A percentile compares a stretch with the other conserved stretches of the same genome.
Evolutionary conservation across 2,888 invertebrate genomes (phyloP).

Genomic region (Heliconius hortense): DNA sequence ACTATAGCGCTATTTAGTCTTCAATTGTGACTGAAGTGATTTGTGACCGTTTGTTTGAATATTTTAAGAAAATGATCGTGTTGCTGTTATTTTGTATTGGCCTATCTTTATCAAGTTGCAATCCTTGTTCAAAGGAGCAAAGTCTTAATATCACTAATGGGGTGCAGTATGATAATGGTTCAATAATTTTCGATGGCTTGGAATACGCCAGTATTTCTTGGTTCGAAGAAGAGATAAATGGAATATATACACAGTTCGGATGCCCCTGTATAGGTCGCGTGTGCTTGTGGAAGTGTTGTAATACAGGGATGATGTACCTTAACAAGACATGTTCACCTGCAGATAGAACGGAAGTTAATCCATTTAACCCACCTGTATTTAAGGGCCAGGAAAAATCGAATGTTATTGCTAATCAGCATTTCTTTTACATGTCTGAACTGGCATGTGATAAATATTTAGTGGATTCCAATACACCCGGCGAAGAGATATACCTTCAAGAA

Average conservation of each 20-base stretch:
- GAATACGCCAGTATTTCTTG: constrained; percentile 59
- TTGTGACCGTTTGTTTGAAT: background rate
- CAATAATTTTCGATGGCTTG: constrained; percentile 58
- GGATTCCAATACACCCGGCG: constrained; percentile 49
- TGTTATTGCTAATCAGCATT: constrained; percentile 55
- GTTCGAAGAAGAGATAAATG: constrained; percentile 58
- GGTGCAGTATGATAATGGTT: constrained; percentile 54
- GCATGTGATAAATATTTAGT: constrained; percentile 64
- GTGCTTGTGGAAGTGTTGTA: constrained; percentile 71
- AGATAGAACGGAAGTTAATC: constrained; percentile 52
- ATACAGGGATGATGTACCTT: constrained; percentile 50
- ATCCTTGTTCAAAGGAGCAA: constrained; percentile 59
- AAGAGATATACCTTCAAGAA: constrained; percentile 67
- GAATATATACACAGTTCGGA: constrained; percentile 51
- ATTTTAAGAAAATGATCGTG: constrained; percentile 40
- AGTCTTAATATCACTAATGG: constrained; percentile 67
- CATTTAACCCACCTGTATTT: constrained; percentile 66
- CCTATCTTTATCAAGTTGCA: constrained; percentile 21
- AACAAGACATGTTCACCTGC: constrained; percentile 54
- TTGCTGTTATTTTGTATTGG: constrained; percentile 43
- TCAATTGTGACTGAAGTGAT: constrained; percentile 8
- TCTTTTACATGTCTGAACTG: constrained; percentile 61
- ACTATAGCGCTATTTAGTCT: constrained; percentile 2
- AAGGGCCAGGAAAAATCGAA: constrained; percentile 53
- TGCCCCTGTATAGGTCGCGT: constrained; percentile 67